Base-by-base conservation (phyloP, 2,113 vertebrate species). In the Sardina pilchardus region DNA sequence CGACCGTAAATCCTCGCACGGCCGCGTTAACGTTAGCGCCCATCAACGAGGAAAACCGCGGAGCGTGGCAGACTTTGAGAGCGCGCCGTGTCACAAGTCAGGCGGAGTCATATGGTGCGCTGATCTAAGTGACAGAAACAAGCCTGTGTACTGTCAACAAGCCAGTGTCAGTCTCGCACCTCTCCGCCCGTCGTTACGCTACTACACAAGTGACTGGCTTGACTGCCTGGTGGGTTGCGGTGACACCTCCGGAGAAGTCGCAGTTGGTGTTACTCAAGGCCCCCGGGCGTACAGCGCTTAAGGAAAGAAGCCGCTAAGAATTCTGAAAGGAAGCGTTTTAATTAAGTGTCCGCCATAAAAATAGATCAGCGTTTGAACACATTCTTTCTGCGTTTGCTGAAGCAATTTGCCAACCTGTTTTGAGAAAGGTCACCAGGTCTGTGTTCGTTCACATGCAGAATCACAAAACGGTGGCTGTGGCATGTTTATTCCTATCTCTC, bases 241-340 rank as follows among this genome's bases (percentile, higher is more conserved):
- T 1, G 7, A 59, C 56, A 59, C 19, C 56, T 63, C 56, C 56
- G 19, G 14, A 53, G 50, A 53, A 17, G 50, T 19, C 2, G 16
- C 50, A 19, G 4, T 53, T 17, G 50, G 50, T 17, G 50, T 14
- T 53, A 53, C 14, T 53, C 16, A 53, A 4, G 8, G 63, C n/a
- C 9, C 7, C 26, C 2, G 2, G 26, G 10, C 10, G 9, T 12
- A 71, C 26, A 2, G 12, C 3, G 63, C n/a, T 63, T n/a, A 63
- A 48, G 43, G 81, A 90, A 84, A 91, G 87, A 90, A 91, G 90
- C 91, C 90, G 93, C 92, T 92, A 92, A 88, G 85, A 85, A 81
- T 85, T 91, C 50, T 81, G 88, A 86, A 86, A 89, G 88, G 90
- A 88, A 21, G 81, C 48, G 48, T 87, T 88, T 88, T 83, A 85